A percentile compares a stretch with the other conserved stretches of the same genome.
Evolutionary conservation across 2,113 vertebrate genomes (phyloP).

Genomic region (Muntiacus muntjak): DNA sequence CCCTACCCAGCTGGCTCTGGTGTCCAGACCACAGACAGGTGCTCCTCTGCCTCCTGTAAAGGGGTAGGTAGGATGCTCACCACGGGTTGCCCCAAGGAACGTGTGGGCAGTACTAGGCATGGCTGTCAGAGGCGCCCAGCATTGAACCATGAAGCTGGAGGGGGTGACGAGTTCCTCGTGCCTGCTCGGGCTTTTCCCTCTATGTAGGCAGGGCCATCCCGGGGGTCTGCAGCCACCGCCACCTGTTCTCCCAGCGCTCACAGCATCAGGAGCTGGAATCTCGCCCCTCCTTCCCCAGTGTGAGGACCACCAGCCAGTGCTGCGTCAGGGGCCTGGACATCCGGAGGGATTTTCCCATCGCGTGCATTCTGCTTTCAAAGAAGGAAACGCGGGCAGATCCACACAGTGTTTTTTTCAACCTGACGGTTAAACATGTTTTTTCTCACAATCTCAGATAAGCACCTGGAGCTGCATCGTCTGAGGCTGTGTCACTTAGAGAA

Average conservation of each 20-base stretch:
- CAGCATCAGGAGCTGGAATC: not conserved
- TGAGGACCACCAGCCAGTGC: not conserved
- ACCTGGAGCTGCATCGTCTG: not conserved
- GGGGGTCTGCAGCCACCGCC: no score
- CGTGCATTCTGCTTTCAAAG: not conserved
- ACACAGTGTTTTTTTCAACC: not conserved
- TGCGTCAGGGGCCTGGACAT: not conserved
- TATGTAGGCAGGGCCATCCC: accelerated
- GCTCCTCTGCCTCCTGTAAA: not conserved
- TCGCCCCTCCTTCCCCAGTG: not conserved
- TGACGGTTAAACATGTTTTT: accelerated
- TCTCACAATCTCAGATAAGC: not conserved
- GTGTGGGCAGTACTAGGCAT: not conserved
- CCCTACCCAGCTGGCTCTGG: not conserved
- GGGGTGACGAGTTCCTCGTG: not conserved
- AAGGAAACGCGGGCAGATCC: no score
- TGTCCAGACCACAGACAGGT: not conserved
- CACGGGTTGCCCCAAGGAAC: not conserved
- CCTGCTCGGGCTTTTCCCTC: not conserved
- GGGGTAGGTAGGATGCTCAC: not conserved
- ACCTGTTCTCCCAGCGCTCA: no score
- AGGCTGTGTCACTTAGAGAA: not conserved
- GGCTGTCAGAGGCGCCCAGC: not conserved
- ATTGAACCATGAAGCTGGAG: not conserved
- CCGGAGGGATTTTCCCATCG: accelerated